A percentile compares a stretch with the other conserved stretches of the same genome.
phyloP scores from a whole-genome alignment of 2,888 invertebrate genomes.

The Idaea aversata region DNA sequence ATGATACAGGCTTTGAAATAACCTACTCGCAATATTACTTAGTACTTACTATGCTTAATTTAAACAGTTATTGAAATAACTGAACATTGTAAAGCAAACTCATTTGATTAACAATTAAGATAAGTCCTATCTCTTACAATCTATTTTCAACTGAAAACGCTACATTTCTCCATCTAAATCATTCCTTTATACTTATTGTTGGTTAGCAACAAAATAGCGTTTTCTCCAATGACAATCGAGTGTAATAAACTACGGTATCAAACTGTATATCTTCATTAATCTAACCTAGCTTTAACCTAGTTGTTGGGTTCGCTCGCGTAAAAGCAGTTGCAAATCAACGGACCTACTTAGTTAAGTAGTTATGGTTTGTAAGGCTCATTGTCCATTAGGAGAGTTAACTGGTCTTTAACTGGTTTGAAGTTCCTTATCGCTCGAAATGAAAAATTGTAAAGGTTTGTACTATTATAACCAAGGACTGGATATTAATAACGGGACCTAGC shows the following conservation, averaged over 20 bases:
- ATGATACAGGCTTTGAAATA: too few relatives aligned
- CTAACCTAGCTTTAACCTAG: slow-evolving; percentile 31
- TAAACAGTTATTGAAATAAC: background rate
- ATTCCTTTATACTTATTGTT: background rate
- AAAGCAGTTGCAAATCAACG: slow-evolving; percentile 6
- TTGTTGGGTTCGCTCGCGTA: slow-evolving; percentile 7
- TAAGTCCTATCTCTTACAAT: background rate
- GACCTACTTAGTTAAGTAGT: slow-evolving; percentile 2
- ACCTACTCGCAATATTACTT: too few relatives aligned
- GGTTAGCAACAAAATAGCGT: background rate
- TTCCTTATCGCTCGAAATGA: too few relatives aligned
- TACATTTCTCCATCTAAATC: background rate
- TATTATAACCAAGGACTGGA: too few relatives aligned
- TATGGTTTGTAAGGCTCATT: background rate
- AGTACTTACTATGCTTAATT: too few relatives aligned
- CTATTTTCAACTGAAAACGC: background rate
- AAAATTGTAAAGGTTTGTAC: too few relatives aligned
- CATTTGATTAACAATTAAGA: slow-evolving; percentile 1
- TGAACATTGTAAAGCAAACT: background rate
- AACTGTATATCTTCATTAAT: slow-evolving; percentile 44
- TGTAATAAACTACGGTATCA: slow-evolving; percentile 2
- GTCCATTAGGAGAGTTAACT: too few relatives aligned
- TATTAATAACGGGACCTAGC: too few relatives aligned
- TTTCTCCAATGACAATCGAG: background rate
- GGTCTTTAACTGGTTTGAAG: too few relatives aligned